Base-by-base conservation (phyloP, 2,888 invertebrate species). In the Crematogaster levior region DNA sequence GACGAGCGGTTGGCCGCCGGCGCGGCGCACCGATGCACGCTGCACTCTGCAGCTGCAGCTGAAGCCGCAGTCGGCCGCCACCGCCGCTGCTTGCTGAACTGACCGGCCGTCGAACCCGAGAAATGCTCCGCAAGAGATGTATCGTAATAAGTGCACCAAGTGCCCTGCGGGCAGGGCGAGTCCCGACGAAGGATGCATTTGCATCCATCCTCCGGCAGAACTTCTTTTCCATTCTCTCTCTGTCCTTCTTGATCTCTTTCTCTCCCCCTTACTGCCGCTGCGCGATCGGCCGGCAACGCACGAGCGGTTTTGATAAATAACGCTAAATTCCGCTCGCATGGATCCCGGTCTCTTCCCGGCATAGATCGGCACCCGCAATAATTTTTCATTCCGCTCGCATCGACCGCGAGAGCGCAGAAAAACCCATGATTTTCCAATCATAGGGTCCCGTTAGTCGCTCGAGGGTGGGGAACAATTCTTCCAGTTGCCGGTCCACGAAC, bases 21-120 rank as follows among this genome's bases (percentile, higher is more conserved):
- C n/a, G 4, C 60, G 40, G 37, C 24, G 51, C 68, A 34, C 60
- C 24, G 51, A 24, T 61, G 56, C 61, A 24, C 51, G 70, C 51
- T 34, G 80, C 61, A 24, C 51, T 65, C 51, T 34, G 80, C 43
- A 24, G 63, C 66, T 46, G 72, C 68, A 61, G 63, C 51, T 27
- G 84, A 87, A 83, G 82, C 86, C 74, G 82, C 82, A 43, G 10
- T 81, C 63, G 82, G 60, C 46, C 34, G 80, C 81, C 58, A 73
- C 24, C 43, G 34, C 63, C 27, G 34, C 37, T n/a, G 61, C 61
- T 34, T 24, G 68, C 80, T 83, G 89, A 89, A 93, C 92, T 93
- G 93, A 93, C 93, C 93, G 93, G 93, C 89, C 93, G 91, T 93
- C 93, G 93, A 93, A 93, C 93, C 93, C 93, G 84, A 92, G 92